Conservation (phyloP, 1,140 invertebrate genomes). For the Drosophila setifemur region DNA sequence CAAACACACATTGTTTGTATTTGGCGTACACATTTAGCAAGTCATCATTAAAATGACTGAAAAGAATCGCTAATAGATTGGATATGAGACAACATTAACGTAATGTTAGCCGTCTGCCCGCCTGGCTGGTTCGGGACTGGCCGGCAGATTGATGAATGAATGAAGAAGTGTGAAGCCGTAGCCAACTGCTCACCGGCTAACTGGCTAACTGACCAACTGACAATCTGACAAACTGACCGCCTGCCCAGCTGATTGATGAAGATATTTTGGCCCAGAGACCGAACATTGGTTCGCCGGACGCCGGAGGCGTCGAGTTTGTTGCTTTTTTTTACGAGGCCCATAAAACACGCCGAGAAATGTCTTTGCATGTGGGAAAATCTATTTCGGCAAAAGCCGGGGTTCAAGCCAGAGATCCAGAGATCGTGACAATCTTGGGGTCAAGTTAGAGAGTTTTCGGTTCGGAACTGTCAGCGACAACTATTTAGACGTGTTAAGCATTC, state of each 20-base stretch:
- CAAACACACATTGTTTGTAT: constrained; percentile 4
- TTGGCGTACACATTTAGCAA: constrained; percentile 36
- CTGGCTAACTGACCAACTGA: constrained; percentile 1
- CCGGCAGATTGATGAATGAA: constrained; percentile 62
- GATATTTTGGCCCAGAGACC: constrained; percentile 33
- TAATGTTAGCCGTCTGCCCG: constrained; percentile 32
- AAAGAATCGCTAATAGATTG: constrained; percentile 66
- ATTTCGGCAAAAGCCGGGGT: background rate
- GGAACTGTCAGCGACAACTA: background rate
- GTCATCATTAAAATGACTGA: constrained; percentile 52
- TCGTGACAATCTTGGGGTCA: constrained; percentile 26
- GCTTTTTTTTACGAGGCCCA: constrained; percentile 28
- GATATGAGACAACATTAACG: constrained; percentile 51
- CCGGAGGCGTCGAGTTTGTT: constrained; percentile 25
- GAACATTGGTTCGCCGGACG: background rate
- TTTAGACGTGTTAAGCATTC: background rate
- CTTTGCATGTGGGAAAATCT: constrained; percentile 28
- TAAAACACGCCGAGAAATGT: constrained; percentile 23
- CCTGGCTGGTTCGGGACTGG: constrained; percentile 60
- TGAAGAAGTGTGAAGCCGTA: constrained; percentile 25
- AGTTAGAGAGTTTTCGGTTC: background rate
- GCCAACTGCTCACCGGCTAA: constrained; percentile 5
- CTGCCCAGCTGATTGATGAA: constrained; percentile 52
- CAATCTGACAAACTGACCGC: background rate
- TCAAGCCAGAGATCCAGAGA: background rate